Evolutionary conservation across 1,140 invertebrate genomes (phyloP), one percentile per base, ranked within the genome.

Genomic region (Drosophila bifasciata): DNA sequence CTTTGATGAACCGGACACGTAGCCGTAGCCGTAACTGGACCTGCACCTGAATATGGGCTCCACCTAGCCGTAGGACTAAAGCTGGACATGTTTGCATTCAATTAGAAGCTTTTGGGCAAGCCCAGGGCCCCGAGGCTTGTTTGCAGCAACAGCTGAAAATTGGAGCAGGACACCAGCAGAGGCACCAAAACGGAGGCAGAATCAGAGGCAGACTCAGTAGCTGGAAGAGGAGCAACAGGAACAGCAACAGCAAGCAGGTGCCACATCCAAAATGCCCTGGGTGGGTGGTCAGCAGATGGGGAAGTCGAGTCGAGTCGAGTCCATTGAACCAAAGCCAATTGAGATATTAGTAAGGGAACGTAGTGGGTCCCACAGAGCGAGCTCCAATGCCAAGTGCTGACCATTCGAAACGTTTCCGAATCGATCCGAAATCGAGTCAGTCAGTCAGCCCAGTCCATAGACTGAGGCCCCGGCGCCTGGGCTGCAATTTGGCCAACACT

Each of bases 391-490:
- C 55, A 19, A 46, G 44, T 21, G 28, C 3, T 28, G 8, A 8
- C 3, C 32, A 36, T 13, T 36, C 32, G 32, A 36, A 36, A 36
- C 32, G 32, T 36, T 36, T 36, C 32, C 32, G 32, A 13, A 36
- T 36, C 32, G 32, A 36, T 36, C 32, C 32, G n/a, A 11, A 36
- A 11, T 36, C 32, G 32, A 36, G 32, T 6, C n/a, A 25, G 23
- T 25, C 23, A 25, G 19, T 21, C 19, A 21, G 19, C 0, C 2
- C 19, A 19, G 19, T 19, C 19, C 19, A 19, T n/a, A n/a, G n/a
- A n/a, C n/a, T n/a, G n/a, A n/a, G n/a, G n/a, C n/a, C n/a, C n/a
- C 19, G 91, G 90, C 91, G 91, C 90, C 91, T 90, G 74, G 88
- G 89, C 84, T 85, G 91, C 84, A 84, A 84, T 83, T 80, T 84